phyloP scores from a whole-genome alignment of 2,797 vertebrate genomes.

The Helostoma temminkii region DNA sequence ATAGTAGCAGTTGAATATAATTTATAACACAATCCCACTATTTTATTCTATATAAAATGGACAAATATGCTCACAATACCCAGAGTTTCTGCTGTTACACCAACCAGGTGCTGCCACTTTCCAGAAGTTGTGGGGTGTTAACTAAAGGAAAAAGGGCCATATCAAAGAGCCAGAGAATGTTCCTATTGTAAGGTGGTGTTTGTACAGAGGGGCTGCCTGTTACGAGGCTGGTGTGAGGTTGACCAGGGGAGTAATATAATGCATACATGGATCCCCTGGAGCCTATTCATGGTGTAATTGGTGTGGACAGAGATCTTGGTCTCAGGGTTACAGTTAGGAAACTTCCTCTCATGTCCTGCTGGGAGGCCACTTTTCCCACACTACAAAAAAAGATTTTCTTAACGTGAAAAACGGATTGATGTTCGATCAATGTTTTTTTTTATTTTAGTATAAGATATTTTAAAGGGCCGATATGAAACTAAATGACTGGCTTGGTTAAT shows the following conservation, averaged over 20 bases:
- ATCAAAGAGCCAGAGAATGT: conserved; percentile 81
- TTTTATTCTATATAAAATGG: conserved; percentile 33
- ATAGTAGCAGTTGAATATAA: too few relatives aligned
- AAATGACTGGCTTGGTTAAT: background rate
- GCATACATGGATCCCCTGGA: conserved; percentile 80
- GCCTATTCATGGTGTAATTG: conserved; percentile 83
- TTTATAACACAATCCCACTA: too few relatives aligned
- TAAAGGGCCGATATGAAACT: background rate
- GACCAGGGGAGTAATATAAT: conserved; percentile 81
- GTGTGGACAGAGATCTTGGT: conserved; percentile 80
- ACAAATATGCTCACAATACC: conserved; percentile 54
- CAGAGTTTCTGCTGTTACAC: conserved; percentile 52
- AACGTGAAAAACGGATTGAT: background rate
- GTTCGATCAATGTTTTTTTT: too few relatives aligned
- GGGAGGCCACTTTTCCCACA: conserved; percentile 66
- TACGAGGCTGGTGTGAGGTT: conserved; percentile 67
- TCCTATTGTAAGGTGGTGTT: conserved; percentile 79
- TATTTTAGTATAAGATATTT: too few relatives aligned
- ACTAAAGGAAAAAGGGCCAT: conserved; percentile 74
- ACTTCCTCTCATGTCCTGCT: conserved; percentile 76
- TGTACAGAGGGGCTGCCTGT: conserved; percentile 73
- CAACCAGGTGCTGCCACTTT: conserved; percentile 70
- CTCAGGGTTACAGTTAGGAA: conserved; percentile 77
- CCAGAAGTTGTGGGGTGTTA: conserved; percentile 78
- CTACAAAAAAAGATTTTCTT: conserved; percentile 18